A percentile compares a stretch with the other conserved stretches of the same genome.
These are phyloP conservation scores for Theocolax elegans DNA, from an alignment of 1,140 invertebrate genomes.

Conservation along the genomic window DNA sequence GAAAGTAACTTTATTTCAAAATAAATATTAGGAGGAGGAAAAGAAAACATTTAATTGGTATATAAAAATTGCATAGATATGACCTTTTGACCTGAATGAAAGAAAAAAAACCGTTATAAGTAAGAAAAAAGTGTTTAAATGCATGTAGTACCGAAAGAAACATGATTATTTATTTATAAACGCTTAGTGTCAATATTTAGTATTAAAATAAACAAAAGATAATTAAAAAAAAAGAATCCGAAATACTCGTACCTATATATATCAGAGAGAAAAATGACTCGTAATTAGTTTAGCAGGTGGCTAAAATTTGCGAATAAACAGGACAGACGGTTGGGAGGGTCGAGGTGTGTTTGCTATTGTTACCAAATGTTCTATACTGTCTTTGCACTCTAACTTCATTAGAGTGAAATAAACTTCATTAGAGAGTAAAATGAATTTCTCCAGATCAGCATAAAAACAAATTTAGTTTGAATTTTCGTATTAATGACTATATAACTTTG, in stretches of 20 bases:
- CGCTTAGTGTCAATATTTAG: no score
- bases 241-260: not conserved
- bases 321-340: not conserved
- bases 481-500: no score
- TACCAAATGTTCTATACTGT: not conserved
- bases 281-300: not conserved
- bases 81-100: no score
- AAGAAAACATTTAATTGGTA: no score
- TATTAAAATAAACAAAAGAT: not conserved
- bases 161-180: no score
- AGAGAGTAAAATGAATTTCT: not conserved
- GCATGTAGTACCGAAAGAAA: no score
- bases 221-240: not conserved
- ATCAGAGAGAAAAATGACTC: not conserved
- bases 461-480: no score
- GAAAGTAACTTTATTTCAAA: no score
- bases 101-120: no score
- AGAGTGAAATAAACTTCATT: constrained; percentile 2
- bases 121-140: no score
- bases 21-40: no score
- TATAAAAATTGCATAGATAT: no score
- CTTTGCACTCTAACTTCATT: not conserved
- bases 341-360: not conserved
- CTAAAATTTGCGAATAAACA: not conserved
- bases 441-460: not conserved